A percentile compares a stretch with the other conserved stretches of the same genome.
These are phyloP conservation scores for Hyles vespertilio DNA, from an alignment of 1,140 invertebrate genomes.

Conservation along the genomic window DNA sequence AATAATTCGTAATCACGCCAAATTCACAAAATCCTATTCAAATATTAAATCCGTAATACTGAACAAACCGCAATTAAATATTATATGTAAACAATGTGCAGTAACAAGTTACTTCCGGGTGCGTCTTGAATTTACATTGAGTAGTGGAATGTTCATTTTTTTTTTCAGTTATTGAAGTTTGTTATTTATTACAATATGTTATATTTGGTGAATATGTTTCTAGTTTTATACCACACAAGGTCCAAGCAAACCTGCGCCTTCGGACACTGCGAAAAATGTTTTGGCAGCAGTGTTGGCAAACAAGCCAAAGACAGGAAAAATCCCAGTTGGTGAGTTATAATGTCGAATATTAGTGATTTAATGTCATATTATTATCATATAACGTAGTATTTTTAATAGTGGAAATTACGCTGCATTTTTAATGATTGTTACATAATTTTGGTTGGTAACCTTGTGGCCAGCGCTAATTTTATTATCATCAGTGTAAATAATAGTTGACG, in stretches of 20 bases:
- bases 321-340: constrained; percentile 63
- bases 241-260: constrained; percentile 34
- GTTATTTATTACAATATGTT: neutral
- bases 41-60: constrained; percentile 40
- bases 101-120: constrained; percentile 55
- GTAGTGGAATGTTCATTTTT: constrained; percentile 3
- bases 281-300: constrained; percentile 70
- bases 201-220: constrained; percentile 8
- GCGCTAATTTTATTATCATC: constrained; percentile 13
- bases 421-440: constrained; percentile 24
- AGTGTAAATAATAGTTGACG: constrained; percentile 5
- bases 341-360: too few species aligned
- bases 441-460: constrained; percentile 24
- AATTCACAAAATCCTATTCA: constrained; percentile 41
- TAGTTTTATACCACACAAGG: constrained; percentile 53
- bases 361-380: too few species aligned
- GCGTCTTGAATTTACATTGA: constrained; percentile 18
- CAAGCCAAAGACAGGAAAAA: constrained; percentile 71
- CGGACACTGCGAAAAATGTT: constrained; percentile 67
- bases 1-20: constrained; percentile 54
- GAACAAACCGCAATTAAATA: constrained; percentile 50
- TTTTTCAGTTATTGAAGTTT: constrained; percentile 1
- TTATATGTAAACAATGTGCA: constrained; percentile 55
- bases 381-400: too few species aligned
- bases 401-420: neutral